Percentiles rank a stretch among this genome's conserved stretches.
phyloP scores from a whole-genome alignment of 2,888 invertebrate species.

The Sepiola atlantica region DNA sequence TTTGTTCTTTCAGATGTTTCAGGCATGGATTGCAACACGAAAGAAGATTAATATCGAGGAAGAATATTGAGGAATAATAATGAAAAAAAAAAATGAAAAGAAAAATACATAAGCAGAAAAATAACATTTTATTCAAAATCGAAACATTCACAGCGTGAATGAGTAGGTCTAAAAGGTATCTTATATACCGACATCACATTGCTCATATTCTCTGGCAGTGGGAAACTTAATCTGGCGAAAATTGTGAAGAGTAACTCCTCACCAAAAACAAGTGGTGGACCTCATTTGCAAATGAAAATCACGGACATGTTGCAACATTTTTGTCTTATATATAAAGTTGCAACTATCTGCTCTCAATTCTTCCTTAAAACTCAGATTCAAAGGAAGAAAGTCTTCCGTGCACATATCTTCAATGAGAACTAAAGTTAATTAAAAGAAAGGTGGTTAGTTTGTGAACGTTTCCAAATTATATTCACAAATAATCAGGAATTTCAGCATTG shows the following conservation, averaged over 20 bases:
- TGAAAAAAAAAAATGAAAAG: background rate
- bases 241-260: conserved; percentile 7
- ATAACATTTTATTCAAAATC: background rate
- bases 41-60: background rate
- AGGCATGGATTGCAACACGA: background rate
- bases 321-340: background rate
- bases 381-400: background rate
- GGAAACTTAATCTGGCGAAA: background rate
- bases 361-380: background rate
- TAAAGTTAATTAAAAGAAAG: background rate
- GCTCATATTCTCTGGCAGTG: background rate
- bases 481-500: background rate
- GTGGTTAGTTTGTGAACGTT: background rate
- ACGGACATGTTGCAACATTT: background rate
- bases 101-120: background rate
- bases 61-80: background rate
- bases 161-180: background rate
- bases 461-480: background rate
- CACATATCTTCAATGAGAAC: background rate
- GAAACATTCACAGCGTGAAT: background rate
- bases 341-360: background rate
- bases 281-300: conserved; percentile 7
- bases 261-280: background rate
- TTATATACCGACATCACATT: background rate
- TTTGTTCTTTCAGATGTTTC: background rate